Conservation (phyloP, 2,113 vertebrate species). For the Cyanocitta stelleri region DNA sequence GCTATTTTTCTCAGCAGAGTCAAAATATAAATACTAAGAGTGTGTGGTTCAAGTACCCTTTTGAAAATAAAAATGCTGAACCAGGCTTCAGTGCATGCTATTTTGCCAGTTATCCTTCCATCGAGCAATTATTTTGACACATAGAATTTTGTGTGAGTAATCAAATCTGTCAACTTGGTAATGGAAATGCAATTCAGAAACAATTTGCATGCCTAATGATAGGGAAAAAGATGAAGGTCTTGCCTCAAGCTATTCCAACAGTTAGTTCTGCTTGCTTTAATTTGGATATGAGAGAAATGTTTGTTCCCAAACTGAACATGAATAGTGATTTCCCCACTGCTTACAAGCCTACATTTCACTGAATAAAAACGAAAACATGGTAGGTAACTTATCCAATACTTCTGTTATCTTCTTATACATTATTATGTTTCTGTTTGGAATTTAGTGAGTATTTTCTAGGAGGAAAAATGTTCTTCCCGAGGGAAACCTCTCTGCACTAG, state of each 20-base stretch:
- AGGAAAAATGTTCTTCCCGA: not conserved
- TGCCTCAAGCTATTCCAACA: conserved; percentile 12
- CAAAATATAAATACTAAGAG: not conserved
- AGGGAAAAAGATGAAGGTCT: not conserved
- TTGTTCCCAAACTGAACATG: not conserved
- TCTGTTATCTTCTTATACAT: not conserved
- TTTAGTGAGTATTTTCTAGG: not conserved
- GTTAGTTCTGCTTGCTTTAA: conserved; percentile 26
- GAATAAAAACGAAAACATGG: conserved; percentile 4
- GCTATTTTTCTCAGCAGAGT: not conserved
- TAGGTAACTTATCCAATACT: not conserved
- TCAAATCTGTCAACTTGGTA: conserved; percentile 46
- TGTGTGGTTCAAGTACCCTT: not conserved
- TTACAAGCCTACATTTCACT: not conserved
- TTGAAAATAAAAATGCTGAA: not conserved
- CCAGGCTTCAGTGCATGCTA: not conserved
- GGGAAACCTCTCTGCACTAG: not conserved
- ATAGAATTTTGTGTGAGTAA: conserved; percentile 15
- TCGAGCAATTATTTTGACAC: conserved; percentile 32
- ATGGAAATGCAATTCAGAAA: not conserved
- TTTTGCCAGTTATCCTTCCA: conserved; percentile 11
- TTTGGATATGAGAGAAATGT: not conserved
- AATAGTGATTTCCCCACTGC: not conserved
- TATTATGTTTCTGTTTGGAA: not conserved
- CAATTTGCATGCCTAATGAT: conserved; percentile 40